Evolutionary conservation across 2,113 vertebrate species (phyloP).

Genomic region (Hippotragus niger): DNA sequence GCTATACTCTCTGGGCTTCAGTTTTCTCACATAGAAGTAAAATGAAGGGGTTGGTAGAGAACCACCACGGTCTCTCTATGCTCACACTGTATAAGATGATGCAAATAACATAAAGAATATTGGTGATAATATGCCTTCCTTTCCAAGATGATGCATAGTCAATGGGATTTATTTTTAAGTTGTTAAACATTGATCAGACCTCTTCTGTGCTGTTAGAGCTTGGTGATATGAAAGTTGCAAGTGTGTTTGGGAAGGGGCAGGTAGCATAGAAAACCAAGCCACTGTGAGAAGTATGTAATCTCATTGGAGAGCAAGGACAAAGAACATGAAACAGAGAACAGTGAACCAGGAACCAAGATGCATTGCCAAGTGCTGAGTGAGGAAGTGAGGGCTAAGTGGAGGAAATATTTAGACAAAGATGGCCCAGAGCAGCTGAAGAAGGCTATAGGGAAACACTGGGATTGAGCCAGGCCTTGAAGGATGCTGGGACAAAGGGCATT

Average conservation of each 20-base stretch:
- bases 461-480: background rate
- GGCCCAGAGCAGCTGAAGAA: background rate
- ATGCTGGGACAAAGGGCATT: background rate
- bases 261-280: background rate
- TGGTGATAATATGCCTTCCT: background rate
- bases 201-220: background rate
- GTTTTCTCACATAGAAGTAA: background rate
- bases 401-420: background rate
- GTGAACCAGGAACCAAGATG: fast-evolving
- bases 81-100: background rate
- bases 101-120: background rate
- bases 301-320: background rate
- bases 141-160: background rate
- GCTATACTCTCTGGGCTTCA: background rate
- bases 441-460: background rate
- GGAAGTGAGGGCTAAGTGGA: fast-evolving
- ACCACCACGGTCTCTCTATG: background rate
- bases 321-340: fast-evolving
- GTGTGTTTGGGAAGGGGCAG: background rate
- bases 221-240: background rate
- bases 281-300: background rate
- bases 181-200: background rate
- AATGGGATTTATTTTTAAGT: background rate
- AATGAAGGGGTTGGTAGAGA: background rate
- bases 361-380: background rate